Conservation (phyloP, 1,140 invertebrate genomes). For the Plodia interpunctella region DNA sequence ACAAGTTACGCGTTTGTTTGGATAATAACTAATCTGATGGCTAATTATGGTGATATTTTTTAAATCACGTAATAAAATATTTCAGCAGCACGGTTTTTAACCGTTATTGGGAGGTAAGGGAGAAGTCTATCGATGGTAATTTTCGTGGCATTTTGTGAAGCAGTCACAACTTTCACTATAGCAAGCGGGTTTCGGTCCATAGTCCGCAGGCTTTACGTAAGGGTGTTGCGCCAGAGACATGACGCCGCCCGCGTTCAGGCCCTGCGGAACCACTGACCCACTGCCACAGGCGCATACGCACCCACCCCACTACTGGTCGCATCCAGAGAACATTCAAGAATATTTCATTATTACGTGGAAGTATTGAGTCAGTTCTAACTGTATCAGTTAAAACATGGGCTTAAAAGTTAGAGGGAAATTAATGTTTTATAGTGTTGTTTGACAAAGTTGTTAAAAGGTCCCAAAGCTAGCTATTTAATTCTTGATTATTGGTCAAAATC, state of each 20-base stretch:
- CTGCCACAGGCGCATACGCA: conserved; percentile 49
- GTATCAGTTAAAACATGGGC: not conserved
- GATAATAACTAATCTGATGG: not conserved
- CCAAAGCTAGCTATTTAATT: too few species aligned
- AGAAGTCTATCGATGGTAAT: conserved; percentile 28
- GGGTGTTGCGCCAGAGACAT: conserved; percentile 57
- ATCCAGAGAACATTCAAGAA: conserved; percentile 58
- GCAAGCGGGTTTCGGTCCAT: conserved; percentile 31
- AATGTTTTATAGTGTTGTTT: too few species aligned
- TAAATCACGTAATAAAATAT: not conserved
- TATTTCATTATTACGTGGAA: conserved; percentile 39
- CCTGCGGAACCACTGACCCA: conserved; percentile 70
- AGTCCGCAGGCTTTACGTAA: conserved; percentile 62
- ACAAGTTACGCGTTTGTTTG: not conserved
- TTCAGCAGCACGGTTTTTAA: not conserved
- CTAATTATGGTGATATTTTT: not conserved
- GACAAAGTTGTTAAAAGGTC: too few species aligned
- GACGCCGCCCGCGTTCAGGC: conserved; percentile 41
- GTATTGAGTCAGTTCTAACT: not conserved
- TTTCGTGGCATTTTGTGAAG: conserved; percentile 39
- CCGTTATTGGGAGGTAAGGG: not conserved
- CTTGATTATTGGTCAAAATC: too few species aligned
- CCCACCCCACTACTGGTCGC: conserved; percentile 42
- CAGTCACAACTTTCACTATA: conserved; percentile 57
- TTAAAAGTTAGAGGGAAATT: not conserved